Conservation (phyloP, 2,888 invertebrate species). For the Sisyra terminalis region DNA sequence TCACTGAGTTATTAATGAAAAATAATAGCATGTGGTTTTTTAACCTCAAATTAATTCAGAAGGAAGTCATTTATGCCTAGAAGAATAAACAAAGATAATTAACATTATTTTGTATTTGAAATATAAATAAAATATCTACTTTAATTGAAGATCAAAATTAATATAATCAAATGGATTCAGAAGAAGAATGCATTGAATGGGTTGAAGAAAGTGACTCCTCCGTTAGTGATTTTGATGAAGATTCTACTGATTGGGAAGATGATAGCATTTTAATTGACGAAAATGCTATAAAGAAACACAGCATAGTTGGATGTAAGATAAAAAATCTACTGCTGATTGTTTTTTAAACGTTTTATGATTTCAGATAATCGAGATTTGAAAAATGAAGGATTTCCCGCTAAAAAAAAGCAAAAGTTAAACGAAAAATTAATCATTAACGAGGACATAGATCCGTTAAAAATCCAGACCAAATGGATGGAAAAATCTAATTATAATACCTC, state of each 20-base stretch:
- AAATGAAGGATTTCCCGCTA: constrained; percentile 14
- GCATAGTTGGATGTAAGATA: constrained; percentile 1
- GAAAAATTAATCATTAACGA: neutral
- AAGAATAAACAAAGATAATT: no score
- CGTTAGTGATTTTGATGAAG: constrained; percentile 21
- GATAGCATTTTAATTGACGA: neutral
- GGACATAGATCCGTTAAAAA: constrained; percentile 15
- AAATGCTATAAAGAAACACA: neutral
- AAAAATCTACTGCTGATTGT: neutral
- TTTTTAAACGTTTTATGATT: neutral
- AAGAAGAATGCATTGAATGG: constrained; percentile 8
- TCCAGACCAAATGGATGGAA: constrained; percentile 16
- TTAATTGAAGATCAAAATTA: no score
- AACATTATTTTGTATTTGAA: no score
- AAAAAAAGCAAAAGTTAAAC: neutral
- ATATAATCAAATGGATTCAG: constrained; percentile 1
- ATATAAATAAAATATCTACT: no score
- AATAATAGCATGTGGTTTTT: no score
- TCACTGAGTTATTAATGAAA: no score
- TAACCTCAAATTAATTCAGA: no score
- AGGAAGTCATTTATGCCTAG: no score
- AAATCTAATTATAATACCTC: constrained; percentile 20
- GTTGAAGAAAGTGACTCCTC: constrained; percentile 12
- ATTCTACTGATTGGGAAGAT: constrained; percentile 9
- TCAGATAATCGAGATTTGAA: neutral